A percentile compares a stretch with the other conserved stretches of the same genome.
Conservation (phyloP, 2,113 vertebrate genomes). For the Hemiscyllium ocellatum region DNA sequence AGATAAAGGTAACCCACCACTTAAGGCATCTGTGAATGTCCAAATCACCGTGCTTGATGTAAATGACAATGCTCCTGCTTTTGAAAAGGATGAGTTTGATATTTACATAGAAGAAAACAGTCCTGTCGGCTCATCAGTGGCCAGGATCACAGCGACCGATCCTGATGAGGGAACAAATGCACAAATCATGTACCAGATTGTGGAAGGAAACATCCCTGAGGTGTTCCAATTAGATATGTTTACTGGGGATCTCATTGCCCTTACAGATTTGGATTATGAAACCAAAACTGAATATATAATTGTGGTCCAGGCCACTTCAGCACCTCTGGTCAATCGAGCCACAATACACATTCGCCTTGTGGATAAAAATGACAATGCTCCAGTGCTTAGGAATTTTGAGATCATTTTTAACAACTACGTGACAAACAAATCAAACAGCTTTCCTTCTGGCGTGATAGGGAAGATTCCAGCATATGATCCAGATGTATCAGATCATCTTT, state of each 20-base stretch:
- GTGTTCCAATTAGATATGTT: slow-evolving; percentile 89
- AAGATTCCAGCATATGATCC: slow-evolving; percentile 88
- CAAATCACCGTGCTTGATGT: slow-evolving; percentile 83
- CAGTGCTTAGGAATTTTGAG: slow-evolving; percentile 81
- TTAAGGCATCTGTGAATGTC: slow-evolving; percentile 75
- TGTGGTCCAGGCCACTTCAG: slow-evolving; percentile 90
- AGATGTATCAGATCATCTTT: slow-evolving; percentile 81
- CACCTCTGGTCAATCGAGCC: slow-evolving; percentile 86
- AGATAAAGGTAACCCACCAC: slow-evolving; percentile 72
- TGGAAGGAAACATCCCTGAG: slow-evolving; percentile 87
- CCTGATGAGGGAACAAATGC: slow-evolving; percentile 89
- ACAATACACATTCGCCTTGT: slow-evolving; percentile 76
- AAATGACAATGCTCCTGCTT: slow-evolving; percentile 91
- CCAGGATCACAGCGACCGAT: slow-evolving; percentile 73
- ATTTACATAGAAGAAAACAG: slow-evolving; percentile 86
- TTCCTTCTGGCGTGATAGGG: slow-evolving; percentile 84
- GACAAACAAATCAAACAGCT: slow-evolving; percentile 93
- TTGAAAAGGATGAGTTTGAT: slow-evolving; percentile 82
- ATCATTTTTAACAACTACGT: slow-evolving; percentile 96
- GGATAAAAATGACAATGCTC: slow-evolving; percentile 86
- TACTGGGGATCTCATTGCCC: slow-evolving; percentile 79
- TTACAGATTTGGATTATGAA: slow-evolving; percentile 88
- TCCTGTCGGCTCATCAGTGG: slow-evolving; percentile 78
- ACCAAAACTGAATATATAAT: slow-evolving; percentile 76
- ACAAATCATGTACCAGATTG: slow-evolving; percentile 95